Evolutionary conservation across 2,113 vertebrate species (phyloP).

Genomic region (Aegotheles bennettii): DNA sequence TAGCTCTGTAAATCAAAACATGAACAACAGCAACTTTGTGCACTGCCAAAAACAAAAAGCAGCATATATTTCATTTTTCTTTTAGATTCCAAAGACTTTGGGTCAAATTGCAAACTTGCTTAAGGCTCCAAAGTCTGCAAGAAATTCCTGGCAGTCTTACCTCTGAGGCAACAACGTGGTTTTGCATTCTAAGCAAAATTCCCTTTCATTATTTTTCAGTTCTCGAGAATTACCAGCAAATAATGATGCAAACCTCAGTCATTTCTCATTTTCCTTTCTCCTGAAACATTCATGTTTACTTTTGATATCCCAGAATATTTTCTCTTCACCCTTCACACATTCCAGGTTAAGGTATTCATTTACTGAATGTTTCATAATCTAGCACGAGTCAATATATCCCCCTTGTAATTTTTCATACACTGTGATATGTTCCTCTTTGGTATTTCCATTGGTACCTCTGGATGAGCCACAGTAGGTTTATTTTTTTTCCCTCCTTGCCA

Average conservation of each 20-base stretch:
- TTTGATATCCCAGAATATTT: neutral
- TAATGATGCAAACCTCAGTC: neutral
- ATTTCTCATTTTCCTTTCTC: neutral
- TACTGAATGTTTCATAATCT: neutral
- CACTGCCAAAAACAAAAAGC: neutral
- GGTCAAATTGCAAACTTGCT: neutral
- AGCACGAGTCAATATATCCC: neutral
- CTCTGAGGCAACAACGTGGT: neutral
- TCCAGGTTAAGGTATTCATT: neutral
- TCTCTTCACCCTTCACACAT: neutral
- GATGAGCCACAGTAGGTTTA: neutral
- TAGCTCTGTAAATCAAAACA: conserved; percentile 36
- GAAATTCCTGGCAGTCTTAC: neutral
- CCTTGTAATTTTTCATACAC: neutral
- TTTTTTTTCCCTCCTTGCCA: neutral
- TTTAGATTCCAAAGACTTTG: neutral
- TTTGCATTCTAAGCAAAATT: neutral
- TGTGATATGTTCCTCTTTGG: neutral
- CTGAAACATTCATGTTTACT: neutral
- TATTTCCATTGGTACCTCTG: neutral
- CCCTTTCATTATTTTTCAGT: neutral
- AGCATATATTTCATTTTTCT: neutral
- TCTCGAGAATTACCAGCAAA: neutral
- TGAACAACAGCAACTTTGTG: conserved; percentile 24
- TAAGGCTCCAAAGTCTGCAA: neutral